A percentile compares a stretch with the other conserved stretches of the same genome.
phyloP scores from a whole-genome alignment of 2,113 vertebrate genomes.

The Candoia aspera region DNA sequence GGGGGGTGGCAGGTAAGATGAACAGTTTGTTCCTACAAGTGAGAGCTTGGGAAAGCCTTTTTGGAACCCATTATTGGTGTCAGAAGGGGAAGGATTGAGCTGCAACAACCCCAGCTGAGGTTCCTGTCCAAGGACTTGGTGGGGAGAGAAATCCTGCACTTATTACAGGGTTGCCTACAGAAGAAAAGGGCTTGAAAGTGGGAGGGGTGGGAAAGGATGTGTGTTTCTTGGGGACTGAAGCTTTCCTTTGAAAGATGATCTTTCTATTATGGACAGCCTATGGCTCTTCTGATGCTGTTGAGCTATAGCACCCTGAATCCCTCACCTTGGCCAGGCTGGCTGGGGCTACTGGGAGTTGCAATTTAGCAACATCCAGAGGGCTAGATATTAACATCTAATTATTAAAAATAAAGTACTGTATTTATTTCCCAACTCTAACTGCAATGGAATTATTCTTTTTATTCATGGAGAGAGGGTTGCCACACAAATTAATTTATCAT shows the following conservation, averaged over 20 bases:
- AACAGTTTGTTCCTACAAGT: not conserved
- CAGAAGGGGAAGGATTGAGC: not conserved
- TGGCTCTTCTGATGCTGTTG: not conserved
- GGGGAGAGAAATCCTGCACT: not conserved
- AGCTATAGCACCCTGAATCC: not conserved
- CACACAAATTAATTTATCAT: not conserved
- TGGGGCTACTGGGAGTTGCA: not conserved
- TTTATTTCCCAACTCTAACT: not conserved
- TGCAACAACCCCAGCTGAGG: not conserved
- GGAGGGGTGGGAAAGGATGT: not conserved
- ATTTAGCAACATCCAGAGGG: not conserved
- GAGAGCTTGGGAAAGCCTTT: not conserved
- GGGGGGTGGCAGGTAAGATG: not conserved
- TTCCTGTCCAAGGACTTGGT: not conserved
- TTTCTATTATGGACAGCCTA: not conserved
- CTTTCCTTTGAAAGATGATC: not conserved
- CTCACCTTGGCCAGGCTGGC: not conserved
- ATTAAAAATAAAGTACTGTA: not conserved
- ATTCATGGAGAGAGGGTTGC: not conserved
- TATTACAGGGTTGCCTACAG: not conserved
- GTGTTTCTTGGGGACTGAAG: not conserved
- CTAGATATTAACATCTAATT: not conserved
- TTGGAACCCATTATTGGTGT: not conserved
- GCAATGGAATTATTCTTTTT: not conserved
- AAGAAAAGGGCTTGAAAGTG: not conserved